Percentiles rank a stretch among this genome's conserved stretches.
Conservation (phyloP, 2,888 invertebrate genomes). For the Pocota personata region DNA sequence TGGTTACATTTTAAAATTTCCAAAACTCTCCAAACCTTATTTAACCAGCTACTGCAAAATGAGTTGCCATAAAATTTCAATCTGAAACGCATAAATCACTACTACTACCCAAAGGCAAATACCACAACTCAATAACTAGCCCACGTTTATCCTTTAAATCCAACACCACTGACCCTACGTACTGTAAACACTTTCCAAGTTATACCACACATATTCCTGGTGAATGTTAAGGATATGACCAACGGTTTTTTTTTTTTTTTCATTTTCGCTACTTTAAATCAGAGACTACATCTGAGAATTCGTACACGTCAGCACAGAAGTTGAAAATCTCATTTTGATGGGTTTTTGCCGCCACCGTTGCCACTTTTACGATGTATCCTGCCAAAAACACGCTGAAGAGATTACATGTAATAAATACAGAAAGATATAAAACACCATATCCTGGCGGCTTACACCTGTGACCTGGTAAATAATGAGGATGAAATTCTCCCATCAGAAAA, state of each 20-base stretch:
- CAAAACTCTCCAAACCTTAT: too few relatives aligned
- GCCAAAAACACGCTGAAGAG: conserved; percentile 16
- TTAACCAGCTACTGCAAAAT: not conserved
- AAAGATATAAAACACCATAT: conserved; percentile 30
- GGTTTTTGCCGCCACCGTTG: not conserved
- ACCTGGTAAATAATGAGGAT: not conserved
- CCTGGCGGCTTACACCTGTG: conserved; percentile 9
- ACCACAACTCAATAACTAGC: not conserved
- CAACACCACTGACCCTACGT: not conserved
- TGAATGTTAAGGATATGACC: not conserved
- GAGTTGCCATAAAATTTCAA: not conserved
- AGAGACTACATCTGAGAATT: not conserved
- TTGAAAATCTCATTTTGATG: conserved; percentile 42
- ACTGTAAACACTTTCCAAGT: not conserved
- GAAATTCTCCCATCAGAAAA: not conserved
- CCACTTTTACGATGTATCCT: conserved; percentile 29
- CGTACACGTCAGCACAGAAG: not conserved
- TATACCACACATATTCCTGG: not conserved
- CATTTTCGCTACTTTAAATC: conserved; percentile 10
- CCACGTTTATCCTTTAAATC: not conserved
- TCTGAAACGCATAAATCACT: not conserved
- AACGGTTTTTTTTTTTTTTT: not conserved
- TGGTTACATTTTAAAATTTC: too few relatives aligned
- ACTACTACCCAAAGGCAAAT: not conserved
- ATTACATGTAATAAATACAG: conserved; percentile 37